phyloP scores from a whole-genome alignment of 2,113 vertebrate genomes.

The Pterocles burchelli region DNA sequence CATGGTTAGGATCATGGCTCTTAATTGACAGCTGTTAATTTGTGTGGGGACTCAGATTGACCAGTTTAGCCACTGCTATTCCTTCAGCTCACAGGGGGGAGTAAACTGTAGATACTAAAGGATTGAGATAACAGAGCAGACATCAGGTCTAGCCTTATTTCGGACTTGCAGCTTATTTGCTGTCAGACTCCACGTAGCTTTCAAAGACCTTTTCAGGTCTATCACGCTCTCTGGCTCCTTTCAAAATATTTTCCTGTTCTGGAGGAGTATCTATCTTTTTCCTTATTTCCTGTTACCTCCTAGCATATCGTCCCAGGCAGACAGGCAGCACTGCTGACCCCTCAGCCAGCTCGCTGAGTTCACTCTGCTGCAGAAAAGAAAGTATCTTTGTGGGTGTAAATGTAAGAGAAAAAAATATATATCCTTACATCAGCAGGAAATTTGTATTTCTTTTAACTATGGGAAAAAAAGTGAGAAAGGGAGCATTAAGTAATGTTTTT shows the following conservation, averaged over 20 bases:
- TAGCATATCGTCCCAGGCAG: neutral
- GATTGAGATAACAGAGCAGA: conserved; percentile 16
- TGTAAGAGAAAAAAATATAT: neutral
- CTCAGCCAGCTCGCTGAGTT: neutral
- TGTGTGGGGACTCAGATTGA: neutral
- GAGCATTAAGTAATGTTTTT: neutral
- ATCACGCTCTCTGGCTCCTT: neutral
- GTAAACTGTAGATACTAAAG: neutral
- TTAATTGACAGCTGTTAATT: neutral
- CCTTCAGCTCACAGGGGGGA: neutral
- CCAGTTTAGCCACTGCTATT: neutral
- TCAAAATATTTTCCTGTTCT: neutral
- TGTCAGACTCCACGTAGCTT: neutral
- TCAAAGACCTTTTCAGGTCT: neutral
- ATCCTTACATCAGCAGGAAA: neutral
- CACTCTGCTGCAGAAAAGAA: neutral
- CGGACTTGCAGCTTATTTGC: neutral
- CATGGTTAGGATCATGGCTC: neutral
- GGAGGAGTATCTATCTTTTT: neutral
- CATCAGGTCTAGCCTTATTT: conserved; percentile 5
- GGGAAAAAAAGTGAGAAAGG: neutral
- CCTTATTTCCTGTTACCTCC: neutral
- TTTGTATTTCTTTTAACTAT: neutral
- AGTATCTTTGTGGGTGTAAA: neutral
- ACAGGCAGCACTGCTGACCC: accelerated